Base-by-base conservation (phyloP, 2,113 vertebrate species). In the Terrapene triunguis region DNA sequence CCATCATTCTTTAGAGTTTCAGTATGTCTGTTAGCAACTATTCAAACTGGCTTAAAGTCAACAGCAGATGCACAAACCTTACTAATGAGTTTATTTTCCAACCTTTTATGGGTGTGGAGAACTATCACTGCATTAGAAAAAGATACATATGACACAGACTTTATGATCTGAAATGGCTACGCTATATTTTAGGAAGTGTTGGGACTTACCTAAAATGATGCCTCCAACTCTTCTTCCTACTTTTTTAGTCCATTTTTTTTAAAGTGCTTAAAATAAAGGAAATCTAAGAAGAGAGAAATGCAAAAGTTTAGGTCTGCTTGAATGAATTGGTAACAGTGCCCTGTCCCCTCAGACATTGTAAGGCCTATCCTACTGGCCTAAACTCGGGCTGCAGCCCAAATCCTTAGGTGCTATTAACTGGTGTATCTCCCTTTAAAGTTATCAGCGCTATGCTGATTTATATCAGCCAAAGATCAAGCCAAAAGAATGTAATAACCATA, bases 351-450 rank as follows among this genome's bases (percentile, higher is more conserved):
- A 92, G 32, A 51, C 81, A 13, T 65, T 32, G n/a, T 32, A 90
- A 6, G 19, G 16, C 29, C 8, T 78, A 8, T 88, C 80, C 53
- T 42, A 22, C 11, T 42, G 35, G 48, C 22, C 21, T 13, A 44
- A 0, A 0, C 87, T 81, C 17, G 82, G 5, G 9, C 10, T 89
- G 7, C 62, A 50, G 80, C 42, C 5, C 59, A 65, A n/a, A 89
- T 9, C 7, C 5, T 32, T 32, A 22, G 2, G 27, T 55, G 69
- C 25, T 42, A 76, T 57, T 51, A 48, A 59, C 4, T 42, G 0
- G 0, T 42, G 1, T 53, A 35, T 4, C 0, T 0, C 62, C 22
- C 38, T 14, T 5, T 65, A 88, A 80, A 65, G 1, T 6, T 80
- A 29, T 55, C 1, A 88, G 29, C 53, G 0, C 3, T 55, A 2